A percentile compares a stretch with the other conserved stretches of the same genome.
Evolutionary conservation across 2,888 invertebrate genomes (phyloP).

Genomic region (Carpatolechia fugitivella): DNA sequence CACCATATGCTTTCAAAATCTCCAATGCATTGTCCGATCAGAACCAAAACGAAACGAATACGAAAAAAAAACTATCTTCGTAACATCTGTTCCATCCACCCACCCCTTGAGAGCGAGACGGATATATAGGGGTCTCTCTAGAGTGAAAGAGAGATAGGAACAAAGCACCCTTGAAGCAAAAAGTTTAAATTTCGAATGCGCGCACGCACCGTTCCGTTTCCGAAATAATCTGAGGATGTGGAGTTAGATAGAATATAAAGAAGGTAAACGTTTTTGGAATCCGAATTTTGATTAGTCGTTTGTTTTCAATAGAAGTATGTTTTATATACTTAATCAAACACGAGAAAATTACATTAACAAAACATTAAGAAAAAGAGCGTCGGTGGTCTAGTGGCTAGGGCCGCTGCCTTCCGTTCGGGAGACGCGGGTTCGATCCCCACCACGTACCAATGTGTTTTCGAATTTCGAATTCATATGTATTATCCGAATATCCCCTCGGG

Average conservation of each 20-base stretch:
- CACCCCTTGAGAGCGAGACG: slow-evolving; percentile 45
- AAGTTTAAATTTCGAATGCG: slow-evolving; percentile 37
- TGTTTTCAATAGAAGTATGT: not conserved
- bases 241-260: slow-evolving; percentile 20
- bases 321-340: no score
- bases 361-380: no score
- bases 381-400: no score
- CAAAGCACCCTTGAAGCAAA: slow-evolving; percentile 24
- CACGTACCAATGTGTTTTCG: no score
- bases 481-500: no score
- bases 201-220: slow-evolving; percentile 57
- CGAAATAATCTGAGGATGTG: slow-evolving; percentile 35
- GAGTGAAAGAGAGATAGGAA: slow-evolving; percentile 26
- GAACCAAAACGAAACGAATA: slow-evolving; percentile 39
- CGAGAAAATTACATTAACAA: no score
- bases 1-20: slow-evolving; percentile 39
- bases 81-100: slow-evolving; percentile 58
- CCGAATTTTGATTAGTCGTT: slow-evolving; percentile 17
- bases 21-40: slow-evolving; percentile 47
- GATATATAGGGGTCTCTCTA: slow-evolving; percentile 12
- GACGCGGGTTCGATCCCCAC: no score
- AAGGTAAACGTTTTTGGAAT: slow-evolving; percentile 12
- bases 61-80: slow-evolving; percentile 29
- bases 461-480: no score
- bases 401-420: no score